These are phyloP conservation scores for Apodemia zela DNA, from an alignment of 2,888 invertebrate genomes.

Conservation along the genomic window DNA sequence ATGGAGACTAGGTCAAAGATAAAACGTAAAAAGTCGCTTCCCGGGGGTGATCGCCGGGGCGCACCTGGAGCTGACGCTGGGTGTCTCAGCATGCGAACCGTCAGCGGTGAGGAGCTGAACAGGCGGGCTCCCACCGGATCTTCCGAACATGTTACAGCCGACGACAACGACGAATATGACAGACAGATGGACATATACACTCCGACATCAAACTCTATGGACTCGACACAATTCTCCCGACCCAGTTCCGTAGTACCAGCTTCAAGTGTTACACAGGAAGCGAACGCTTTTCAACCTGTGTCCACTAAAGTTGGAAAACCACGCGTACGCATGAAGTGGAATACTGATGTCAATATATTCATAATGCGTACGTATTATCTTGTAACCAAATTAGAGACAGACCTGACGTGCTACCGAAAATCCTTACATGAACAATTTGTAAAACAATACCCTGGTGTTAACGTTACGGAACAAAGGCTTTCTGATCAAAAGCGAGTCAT, in stretches of 20 bases:
- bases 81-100: conserved; percentile 12
- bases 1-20: conserved; percentile 15
- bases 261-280: conserved; percentile 28
- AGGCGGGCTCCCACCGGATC: conserved; percentile 16
- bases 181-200: background rate
- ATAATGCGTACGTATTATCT: conserved; percentile 25
- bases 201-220: background rate
- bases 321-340: conserved; percentile 27
- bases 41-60: no score
- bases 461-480: conserved; percentile 30
- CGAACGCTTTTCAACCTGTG: conserved; percentile 27
- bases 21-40: conserved; percentile 11
- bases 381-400: conserved; percentile 24
- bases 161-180: background rate
- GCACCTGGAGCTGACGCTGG: no score
- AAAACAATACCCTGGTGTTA: conserved; percentile 15
- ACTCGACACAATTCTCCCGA: background rate
- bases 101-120: conserved; percentile 17
- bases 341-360: conserved; percentile 19
- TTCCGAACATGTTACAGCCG: conserved; percentile 14
- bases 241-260: background rate
- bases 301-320: conserved; percentile 31
- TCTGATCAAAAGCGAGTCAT: conserved; percentile 32
- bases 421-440: conserved; percentile 18
- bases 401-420: conserved; percentile 20